Percentiles rank a stretch among this genome's conserved stretches.
These are phyloP conservation scores for Sebastes nivosus DNA, from an alignment of 2,797 vertebrate species.

Conservation along the genomic window DNA sequence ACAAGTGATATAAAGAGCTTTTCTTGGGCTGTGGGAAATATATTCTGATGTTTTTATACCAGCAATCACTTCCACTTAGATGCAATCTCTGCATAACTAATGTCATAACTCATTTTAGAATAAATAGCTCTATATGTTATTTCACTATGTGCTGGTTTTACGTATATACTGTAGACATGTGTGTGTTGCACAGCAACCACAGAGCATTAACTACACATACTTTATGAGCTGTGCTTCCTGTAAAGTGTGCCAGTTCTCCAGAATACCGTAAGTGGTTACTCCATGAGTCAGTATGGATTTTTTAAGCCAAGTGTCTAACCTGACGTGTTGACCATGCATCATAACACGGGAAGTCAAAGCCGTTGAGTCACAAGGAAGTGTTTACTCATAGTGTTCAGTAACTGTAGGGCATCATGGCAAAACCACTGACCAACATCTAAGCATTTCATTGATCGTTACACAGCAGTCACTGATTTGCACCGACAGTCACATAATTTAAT, in stretches of 20 bases:
- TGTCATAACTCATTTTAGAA: neutral
- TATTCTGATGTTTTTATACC: neutral
- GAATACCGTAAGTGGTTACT: neutral
- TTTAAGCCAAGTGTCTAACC: conserved; percentile 19
- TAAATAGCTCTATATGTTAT: neutral
- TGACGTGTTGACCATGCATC: conserved; percentile 2
- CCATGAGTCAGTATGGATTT: conserved; percentile 47
- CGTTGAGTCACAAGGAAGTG: conserved; percentile 47
- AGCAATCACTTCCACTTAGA: neutral
- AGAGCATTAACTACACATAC: neutral
- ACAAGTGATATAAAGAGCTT: neutral
- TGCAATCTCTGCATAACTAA: neutral
- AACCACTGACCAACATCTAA: neutral
- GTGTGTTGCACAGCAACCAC: neutral
- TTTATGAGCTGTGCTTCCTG: conserved; percentile 11
- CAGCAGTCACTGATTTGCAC: neutral
- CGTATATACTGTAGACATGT: neutral
- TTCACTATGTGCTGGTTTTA: neutral
- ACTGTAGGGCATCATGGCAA: conserved; percentile 1
- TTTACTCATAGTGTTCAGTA: conserved; percentile 40
- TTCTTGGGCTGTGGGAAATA: neutral
- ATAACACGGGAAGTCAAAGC: conserved; percentile 25
- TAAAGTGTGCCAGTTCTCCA: neutral
- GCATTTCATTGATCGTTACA: neutral
- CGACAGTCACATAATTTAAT: neutral